These are phyloP conservation scores for Camponotus floridanus DNA, from an alignment of 1,140 invertebrate species.

Conservation along the genomic window DNA sequence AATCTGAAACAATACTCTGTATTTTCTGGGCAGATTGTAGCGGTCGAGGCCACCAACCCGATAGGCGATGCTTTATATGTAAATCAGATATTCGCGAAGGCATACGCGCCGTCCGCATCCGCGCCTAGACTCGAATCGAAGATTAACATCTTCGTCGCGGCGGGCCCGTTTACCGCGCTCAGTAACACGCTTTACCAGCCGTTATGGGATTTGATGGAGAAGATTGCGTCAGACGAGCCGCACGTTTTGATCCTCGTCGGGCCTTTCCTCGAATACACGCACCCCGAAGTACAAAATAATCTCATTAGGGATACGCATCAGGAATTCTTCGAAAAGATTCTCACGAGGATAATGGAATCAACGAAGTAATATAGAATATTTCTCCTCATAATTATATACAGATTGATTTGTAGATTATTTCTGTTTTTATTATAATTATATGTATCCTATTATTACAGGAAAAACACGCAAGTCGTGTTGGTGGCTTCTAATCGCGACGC, in stretches of 20 bases:
- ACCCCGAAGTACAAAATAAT: constrained; percentile 88
- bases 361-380: constrained; percentile 13
- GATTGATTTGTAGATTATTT: not conserved
- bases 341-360: constrained; percentile 88
- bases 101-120: constrained; percentile 72
- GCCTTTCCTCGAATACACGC: constrained; percentile 92
- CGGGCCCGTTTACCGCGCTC: constrained; percentile 93
- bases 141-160: constrained; percentile 91
- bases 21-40: constrained; percentile 95
- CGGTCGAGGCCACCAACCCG: constrained; percentile 90
- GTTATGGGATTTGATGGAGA: constrained; percentile 91
- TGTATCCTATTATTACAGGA: constrained; percentile 85
- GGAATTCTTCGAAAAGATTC: constrained; percentile 90
- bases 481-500: constrained; percentile 92
- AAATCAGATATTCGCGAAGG: constrained; percentile 88
- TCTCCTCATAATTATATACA: not conserved
- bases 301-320: constrained; percentile 88
- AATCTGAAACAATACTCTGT: constrained; percentile 90
- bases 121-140: constrained; percentile 77
- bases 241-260: constrained; percentile 94
- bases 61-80: constrained; percentile 90
- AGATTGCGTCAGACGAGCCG: constrained; percentile 90
- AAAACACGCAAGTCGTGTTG: constrained; percentile 90
- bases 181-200: constrained; percentile 93
- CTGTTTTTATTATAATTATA: not conserved